Base-by-base conservation (phyloP, 1,140 invertebrate genomes). In the Sipha flava region DNA sequence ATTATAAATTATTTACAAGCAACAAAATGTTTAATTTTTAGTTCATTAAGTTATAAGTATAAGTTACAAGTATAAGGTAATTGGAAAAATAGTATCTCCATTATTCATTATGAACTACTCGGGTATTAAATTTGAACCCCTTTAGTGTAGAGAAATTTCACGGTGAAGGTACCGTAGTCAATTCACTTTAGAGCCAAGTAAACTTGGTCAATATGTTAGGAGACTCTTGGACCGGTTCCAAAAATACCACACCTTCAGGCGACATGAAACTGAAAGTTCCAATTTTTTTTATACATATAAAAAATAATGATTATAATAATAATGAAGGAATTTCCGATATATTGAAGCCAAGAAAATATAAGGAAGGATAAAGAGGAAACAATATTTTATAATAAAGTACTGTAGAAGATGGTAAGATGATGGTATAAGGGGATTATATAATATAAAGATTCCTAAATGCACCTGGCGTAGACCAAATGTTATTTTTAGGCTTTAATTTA, bases 151-250 rank as follows among this genome's bases (percentile, higher is more conserved):
- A 37, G 21, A 77, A 77, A 34, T 43, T 59, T 7, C 54, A 54
- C 37, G 49, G 31, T 37, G 23, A 12, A 14, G 70, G 47, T 54
- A 37, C 3, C 29, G 57, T 57, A 77, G 45, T 77, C 59, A 57
- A 77, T 77, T 77, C 73, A 57, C n/a, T 54, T 77, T 57, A 31
- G 49, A 77, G 49, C 52, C 49, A 77, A 77, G 49, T 57, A n/a
- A 75, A 54, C 72, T 75, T 77, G 73, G 73, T 77, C 73, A 77
- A 77, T 77, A 57, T 77, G 73, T 77, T 52, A 57, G 52, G 1
- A 3, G 21, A 34, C 31, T 40, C 2, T 77, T 77, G 73, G 73
- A 77, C 73, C 31, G 73, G 73, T 77, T 59, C 73, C 73, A 77
- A 29, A 57, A 37, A 57, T 23, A 77, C 52, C 34, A 37, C 52